Evolutionary conservation across 2,888 invertebrate species (phyloP), one percentile per base, ranked within the genome.

Genomic region (Pheosia tremula): DNA sequence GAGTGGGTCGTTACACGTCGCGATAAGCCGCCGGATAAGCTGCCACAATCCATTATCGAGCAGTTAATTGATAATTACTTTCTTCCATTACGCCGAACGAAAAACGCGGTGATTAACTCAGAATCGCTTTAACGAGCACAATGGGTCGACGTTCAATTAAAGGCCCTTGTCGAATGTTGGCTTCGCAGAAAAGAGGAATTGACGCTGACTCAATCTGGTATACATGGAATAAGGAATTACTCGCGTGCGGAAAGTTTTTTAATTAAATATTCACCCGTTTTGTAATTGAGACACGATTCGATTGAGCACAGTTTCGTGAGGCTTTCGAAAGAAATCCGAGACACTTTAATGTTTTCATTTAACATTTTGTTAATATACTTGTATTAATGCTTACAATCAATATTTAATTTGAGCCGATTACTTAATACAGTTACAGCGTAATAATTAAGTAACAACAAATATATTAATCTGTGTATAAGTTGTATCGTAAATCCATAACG

Each of bases 31-130:
- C 68, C 75, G 86, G 89, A 89, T 91, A 89, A 90, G 87, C 91
- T 84, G 83, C 89, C 89, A 81, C 91, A 90, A 93, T 93, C 92
- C 89, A 91, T 93, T 93, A 93, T 89, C 88, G 88, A 85, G 81
- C 88, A 87, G 90, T 92, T 92, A 93, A 93, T 93, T 92, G 91
- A 91, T 92, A 92, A 93, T 93, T 91, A 92, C 92, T 92, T 92
- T 93, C 92, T 91, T 91, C 91, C 90, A 92, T 92, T 93, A 91
- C 88, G 82, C 78, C 80, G 87, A 86, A 89, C 90, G 88, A 91
- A 91, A 93, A 93, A 90, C 90, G 85, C 85, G 84, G 90, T 91
- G 90, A 92, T 91, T 90, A 92, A 92, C 91, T 88, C 89, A 80
- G 89, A 90, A 92, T 90, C 88, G 90, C 83, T 91, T 91, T 91